Percentiles rank a stretch among this genome's conserved stretches.
phyloP scores from a whole-genome alignment of 2,113 vertebrate genomes.

The Spea bombifrons region DNA sequence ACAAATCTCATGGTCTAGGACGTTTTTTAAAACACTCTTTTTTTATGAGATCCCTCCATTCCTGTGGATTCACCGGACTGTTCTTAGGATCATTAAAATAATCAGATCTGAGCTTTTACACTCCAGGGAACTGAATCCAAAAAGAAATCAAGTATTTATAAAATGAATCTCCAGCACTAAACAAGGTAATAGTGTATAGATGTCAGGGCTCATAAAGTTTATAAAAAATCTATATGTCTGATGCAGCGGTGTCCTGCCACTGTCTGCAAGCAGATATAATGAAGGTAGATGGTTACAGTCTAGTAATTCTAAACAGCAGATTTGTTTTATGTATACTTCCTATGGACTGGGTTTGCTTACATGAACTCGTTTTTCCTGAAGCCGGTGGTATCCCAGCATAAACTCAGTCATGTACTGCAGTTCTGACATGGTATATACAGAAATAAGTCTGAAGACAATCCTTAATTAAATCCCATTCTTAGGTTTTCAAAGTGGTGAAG shows the following conservation, averaged over 20 bases:
- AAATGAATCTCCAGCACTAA: not conserved
- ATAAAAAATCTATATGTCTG: not conserved
- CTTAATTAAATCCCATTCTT: conserved; percentile 16
- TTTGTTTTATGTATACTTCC: too few species aligned
- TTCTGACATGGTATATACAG: not conserved
- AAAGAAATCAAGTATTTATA: conserved; percentile 27
- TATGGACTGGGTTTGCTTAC: too few species aligned
- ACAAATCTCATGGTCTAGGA: not conserved
- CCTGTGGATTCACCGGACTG: not conserved
- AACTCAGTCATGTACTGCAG: not conserved
- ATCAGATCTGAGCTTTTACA: not conserved
- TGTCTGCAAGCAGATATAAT: too few species aligned
- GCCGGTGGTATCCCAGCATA: too few species aligned
- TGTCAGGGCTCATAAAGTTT: conserved; percentile 5
- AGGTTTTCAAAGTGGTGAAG: conserved; percentile 24
- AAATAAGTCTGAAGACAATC: conserved; percentile 8
- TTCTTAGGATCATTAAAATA: not conserved
- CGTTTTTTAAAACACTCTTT: too few species aligned
- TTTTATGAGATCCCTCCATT: not conserved
- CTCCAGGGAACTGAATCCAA: not conserved
- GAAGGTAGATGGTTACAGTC: too few species aligned
- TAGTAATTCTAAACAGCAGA: too few species aligned
- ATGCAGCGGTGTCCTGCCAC: too few species aligned
- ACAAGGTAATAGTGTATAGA: not conserved
- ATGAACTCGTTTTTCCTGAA: too few species aligned